Evolutionary conservation across 1,140 invertebrate species (phyloP), one percentile per base, ranked within the genome.

Genomic region (Drosophila lini): DNA sequence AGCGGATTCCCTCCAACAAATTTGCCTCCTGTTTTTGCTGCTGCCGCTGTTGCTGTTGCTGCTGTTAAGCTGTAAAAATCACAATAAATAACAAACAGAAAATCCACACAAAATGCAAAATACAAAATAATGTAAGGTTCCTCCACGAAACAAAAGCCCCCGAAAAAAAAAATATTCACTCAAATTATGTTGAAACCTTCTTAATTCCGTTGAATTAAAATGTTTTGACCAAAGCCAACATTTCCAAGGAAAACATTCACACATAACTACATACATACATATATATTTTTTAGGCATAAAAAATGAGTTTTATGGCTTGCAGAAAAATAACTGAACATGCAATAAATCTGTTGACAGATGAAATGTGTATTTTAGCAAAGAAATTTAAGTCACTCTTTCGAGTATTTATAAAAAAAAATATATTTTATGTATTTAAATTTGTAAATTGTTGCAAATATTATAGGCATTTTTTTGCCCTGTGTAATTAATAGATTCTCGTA

Each of bases 1-100:
- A 28, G 57, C 78, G 82, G 83, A 82, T 80, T 86, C 83, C 82
- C 82, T 86, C 62, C 59, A 73, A 64, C 62, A 73, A 52, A 53
- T 52, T 64, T 25, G 38, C 50, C 42, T 69, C 22, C 47, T 50
- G 47, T 50, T 50, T 50, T 31, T 31, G 47, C 45, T 25, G 8
- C 19, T 6, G 25, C 25, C 3, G n/a, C n/a, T 31, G 47, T 42
- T 25, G 8, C 19, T 6, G 25, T 5, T 2, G n/a, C n/a, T 45
- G 38, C 16, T 76, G 52, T 44, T 38, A 36, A 48, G 53, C 65
- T 59, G 65, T 71, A 71, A 67, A 69, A 69, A 44, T 65, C 45
- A 10, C 13, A 65, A 50, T 28, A 48, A 63, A 52, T 34, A 67
- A 38, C 19, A 67, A 59, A 47, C 31, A 36, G 15, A 48, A 41